A percentile compares a stretch with the other conserved stretches of the same genome.
These are phyloP conservation scores for Berghia stephanieae DNA, from an alignment of 1,140 invertebrate species.

Conservation along the genomic window DNA sequence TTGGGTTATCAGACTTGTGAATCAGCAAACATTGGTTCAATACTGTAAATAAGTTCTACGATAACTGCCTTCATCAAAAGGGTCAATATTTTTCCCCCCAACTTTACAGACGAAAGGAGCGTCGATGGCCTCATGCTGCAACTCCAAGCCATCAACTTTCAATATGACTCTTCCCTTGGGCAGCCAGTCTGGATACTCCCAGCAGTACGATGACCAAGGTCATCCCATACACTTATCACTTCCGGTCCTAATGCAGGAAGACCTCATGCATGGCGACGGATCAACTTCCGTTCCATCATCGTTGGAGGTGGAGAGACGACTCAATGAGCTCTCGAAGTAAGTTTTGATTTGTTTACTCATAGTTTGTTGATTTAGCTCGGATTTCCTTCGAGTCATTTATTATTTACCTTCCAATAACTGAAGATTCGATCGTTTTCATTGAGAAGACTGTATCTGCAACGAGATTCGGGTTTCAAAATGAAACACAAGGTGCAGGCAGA, in stretches of 20 bases:
- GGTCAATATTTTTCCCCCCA: no score
- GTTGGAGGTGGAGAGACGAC: slow-evolving; percentile 51
- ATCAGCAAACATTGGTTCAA: no score
- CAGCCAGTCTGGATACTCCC: slow-evolving; percentile 60
- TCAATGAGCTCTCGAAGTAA: slow-evolving; percentile 59
- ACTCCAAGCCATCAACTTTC: slow-evolving; percentile 65
- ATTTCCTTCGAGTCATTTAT: not conserved
- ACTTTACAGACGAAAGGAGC: slow-evolving; percentile 66
- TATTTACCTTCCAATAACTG: not conserved
- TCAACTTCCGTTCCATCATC: slow-evolving; percentile 32
- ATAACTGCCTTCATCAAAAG: no score
- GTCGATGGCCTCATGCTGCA: slow-evolving; percentile 60
- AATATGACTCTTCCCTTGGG: slow-evolving; percentile 67
- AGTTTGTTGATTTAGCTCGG: not conserved
- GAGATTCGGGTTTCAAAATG: no score
- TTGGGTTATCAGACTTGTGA: no score
- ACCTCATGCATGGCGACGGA: slow-evolving; percentile 14
- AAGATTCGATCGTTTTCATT: not conserved
- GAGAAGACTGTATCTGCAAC: no score
- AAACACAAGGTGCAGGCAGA: no score
- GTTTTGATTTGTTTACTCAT: not conserved
- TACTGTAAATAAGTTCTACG: no score
- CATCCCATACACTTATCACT: not conserved
- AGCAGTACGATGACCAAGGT: slow-evolving; percentile 52
- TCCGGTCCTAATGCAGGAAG: not conserved